Base-by-base conservation (phyloP, 2,113 vertebrate species). In the Alectura lathami region DNA sequence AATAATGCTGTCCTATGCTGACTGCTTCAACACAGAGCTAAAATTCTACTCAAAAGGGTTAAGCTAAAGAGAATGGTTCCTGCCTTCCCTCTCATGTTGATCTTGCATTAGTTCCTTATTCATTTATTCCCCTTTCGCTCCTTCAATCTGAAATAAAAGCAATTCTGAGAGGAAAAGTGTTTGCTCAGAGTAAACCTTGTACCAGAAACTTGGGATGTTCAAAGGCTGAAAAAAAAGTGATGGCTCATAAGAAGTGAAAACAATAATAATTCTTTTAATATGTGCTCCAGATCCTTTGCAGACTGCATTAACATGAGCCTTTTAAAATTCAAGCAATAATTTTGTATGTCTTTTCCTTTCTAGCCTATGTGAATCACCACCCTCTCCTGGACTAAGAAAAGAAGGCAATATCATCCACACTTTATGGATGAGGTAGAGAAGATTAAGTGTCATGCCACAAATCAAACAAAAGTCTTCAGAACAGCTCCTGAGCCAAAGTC, bases 241-340 rank as follows among this genome's bases (percentile, higher is more conserved):
- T 9, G 59, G 90, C 83, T 78, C 72, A 54, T 3, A 91, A 64
- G 73, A 92, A 90, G 38, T 43, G 50, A 94, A 93, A 96, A 94
- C 51, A 90, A 85, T 70, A 89, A 86, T 91, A 93, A 93, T 75
- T 94, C 69, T 81, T 88, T 94, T 63, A 84, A 32, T 88, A 64
- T 51, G 60, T 86, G 60, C 56, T 96, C 51, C 76, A 88, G 56
- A 84, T 64, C 64, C 69, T 83, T 83, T 57, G 36, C 62, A 84
- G 40, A 73, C 43, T 1, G 4, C 76, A 86, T 96, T 93, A 94
- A 86, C 64, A 68, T 11, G 53, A 90, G 29, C 68, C 40, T 88
- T 88, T 95, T 83, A 82, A 95, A 93, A 97, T 75, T 90, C 93
- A 90, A 78, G 76, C 62, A 81, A 68, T 95, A 72, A 88, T 93